Base-by-base conservation (phyloP, 37 sponge, comb jelly and placozoan genomes). In the Lycopodina hypogea region DNA sequence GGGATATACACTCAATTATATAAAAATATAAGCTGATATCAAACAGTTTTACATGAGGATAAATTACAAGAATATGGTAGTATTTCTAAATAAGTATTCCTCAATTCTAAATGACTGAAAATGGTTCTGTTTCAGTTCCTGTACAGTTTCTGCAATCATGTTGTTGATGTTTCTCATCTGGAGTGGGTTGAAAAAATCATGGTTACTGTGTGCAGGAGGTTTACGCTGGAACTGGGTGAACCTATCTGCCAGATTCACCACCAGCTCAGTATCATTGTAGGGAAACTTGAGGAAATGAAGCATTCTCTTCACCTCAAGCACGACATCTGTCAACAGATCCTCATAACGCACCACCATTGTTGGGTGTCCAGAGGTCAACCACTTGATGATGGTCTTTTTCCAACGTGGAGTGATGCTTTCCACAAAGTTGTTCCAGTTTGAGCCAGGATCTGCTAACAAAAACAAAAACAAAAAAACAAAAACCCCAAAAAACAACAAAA, bases 261-360 rank as follows among this genome's bases (percentile, higher is more conserved):
- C 30, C 30, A 65, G 30, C 30, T 65, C 66, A 32, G 32, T 32
- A 7, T 17, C 30, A 32, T 65, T 32, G 35, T 65, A 65, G 66
- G 18, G 33, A 32, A 65, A 8, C 66, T 32, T 30, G 17, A 81
- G 82, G 62, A 81, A 72, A 35, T 81, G 7, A 8, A 72, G 65
- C 48, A 81, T 62, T 50, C 72, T 62, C 36, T 45, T 30, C 12
- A 50, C 51, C 61, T 81, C 64, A 32, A 34, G 2, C 18, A 81
- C n/a, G 4, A 61, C 45, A 29, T 80, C 48, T 26, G 21, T 70
- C 37, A 59, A 17, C 81, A 87, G 33, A 38, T 81, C 77, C 40
- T 87, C 87, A 41, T 69, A 87, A 14, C 68, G 42, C 2, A 87
- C 77, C 1, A 87, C 72, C 7, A 70, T 52, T 15, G 81, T 26